Evolutionary conservation across 2,888 invertebrate genomes (phyloP), one percentile per base, ranked within the genome.

Genomic region (Eristalinus aeneus): DNA sequence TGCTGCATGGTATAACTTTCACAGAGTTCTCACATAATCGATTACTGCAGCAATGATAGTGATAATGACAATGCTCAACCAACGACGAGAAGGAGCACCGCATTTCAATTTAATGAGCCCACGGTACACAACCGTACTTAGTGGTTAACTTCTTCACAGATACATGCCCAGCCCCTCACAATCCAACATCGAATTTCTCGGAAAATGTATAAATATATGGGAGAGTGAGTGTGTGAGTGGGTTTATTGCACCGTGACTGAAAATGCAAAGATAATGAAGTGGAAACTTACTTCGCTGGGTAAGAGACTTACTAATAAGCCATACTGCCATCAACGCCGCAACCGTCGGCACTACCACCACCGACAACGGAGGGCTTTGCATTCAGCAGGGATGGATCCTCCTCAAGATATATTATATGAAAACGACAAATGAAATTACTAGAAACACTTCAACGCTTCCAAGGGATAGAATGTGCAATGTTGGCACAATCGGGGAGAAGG

Each of bases 191-290:
- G 32, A 69, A 75, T 58, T 76, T 71, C 67, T 61, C 11, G 16
- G 54, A 32, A 10, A 60, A n/a, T 27, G 27, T 27, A 60, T 22
- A 8, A n/a, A n/a, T n/a, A n/a, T n/a, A n/a, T n/a, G n/a, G n/a
- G n/a, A n/a, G n/a, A n/a, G n/a, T 10, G 53, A 61, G 20, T 56
- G 46, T 54, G 53, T 16, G 12, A 16, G 16, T 16, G 46, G 16
- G 58, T 16, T 65, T 65, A 32, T 39, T 54, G 53, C 54, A 31
- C 36, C 60, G 54, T 71, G 65, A 76, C 76, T 54, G 16, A 72
- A 82, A 82, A 82, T 77, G 82, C 77, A 77, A 68, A 56, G 67
- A 82, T 82, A 82, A 82, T 82, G 82, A 73, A 77, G 82, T 72
- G 82, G 72, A 82, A 82, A 77, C 63, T 82, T 82, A 68, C 63